These are phyloP conservation scores for Enteromius radiatus DNA, from an alignment of 2,797 vertebrate genomes.

Conservation along the genomic window DNA sequence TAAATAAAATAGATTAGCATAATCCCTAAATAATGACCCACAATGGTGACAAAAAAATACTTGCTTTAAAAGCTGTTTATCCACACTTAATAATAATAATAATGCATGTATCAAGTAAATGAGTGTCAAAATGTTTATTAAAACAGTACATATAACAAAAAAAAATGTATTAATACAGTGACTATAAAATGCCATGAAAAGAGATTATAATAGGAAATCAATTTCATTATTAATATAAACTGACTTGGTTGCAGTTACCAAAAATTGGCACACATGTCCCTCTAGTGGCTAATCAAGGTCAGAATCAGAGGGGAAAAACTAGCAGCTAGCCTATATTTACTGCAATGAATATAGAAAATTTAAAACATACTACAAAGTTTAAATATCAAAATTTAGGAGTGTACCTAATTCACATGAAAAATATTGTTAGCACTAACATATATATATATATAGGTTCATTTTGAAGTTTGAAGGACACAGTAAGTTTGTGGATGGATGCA, in stretches of 20 bases:
- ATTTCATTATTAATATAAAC: background rate
- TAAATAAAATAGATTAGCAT: slow-evolving; percentile 41
- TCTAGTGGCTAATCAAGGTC: slow-evolving; percentile 34
- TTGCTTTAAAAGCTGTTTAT: slow-evolving; percentile 1
- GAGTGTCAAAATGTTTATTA: background rate
- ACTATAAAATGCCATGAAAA: background rate
- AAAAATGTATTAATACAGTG: too few relatives aligned
- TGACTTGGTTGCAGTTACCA: background rate
- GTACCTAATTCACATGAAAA: background rate
- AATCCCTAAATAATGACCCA: slow-evolving; percentile 27
- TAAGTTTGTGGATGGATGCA: background rate
- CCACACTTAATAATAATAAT: background rate
- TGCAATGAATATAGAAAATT: background rate
- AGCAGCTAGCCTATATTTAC: background rate
- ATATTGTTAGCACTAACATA: background rate
- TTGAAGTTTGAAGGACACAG: background rate
- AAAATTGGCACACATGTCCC: slow-evolving; percentile 21
- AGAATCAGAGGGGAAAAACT: background rate
- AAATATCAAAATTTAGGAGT: background rate
- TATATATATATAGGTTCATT: background rate
- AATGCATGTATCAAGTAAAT: too few relatives aligned
- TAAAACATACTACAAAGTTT: background rate
- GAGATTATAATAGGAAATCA: background rate
- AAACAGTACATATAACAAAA: too few relatives aligned
- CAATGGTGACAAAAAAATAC: slow-evolving; percentile 10